A percentile compares a stretch with the other conserved stretches of the same genome.
Conservation (phyloP, 2,888 invertebrate genomes). For the Ferdinandea cuprea region DNA sequence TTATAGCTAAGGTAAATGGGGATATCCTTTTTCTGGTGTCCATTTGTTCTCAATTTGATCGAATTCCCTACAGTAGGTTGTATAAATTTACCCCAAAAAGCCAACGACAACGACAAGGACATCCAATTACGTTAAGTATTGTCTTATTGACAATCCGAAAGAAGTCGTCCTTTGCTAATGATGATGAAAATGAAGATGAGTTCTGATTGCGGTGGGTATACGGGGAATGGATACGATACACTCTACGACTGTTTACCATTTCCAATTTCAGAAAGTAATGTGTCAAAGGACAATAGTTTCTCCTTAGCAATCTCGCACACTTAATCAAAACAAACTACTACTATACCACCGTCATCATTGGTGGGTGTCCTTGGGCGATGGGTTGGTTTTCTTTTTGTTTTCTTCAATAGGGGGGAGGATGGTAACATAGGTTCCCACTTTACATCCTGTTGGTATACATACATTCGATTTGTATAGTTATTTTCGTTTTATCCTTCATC, state of each 20-base stretch:
- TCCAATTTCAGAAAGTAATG: conserved; percentile 25
- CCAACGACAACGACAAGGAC: conserved; percentile 16
- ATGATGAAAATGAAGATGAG: conserved; percentile 53
- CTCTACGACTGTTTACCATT: background rate
- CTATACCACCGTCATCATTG: conserved; percentile 11
- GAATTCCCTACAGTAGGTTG: conserved; percentile 25
- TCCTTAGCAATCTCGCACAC: conserved; percentile 50
- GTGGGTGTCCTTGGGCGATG: conserved; percentile 24
- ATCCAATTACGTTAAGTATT: conserved; percentile 62
- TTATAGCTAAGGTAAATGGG: conserved; percentile 21
- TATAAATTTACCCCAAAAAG: conserved; percentile 26
- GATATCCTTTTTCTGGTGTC: conserved; percentile 40
- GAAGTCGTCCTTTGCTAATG: conserved; percentile 42
- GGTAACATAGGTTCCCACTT: conserved; percentile 53
- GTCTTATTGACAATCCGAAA: conserved; percentile 35
- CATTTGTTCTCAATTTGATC: conserved; percentile 47
- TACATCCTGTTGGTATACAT: conserved; percentile 34
- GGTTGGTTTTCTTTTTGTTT: conserved; percentile 14
- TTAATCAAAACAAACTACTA: conserved; percentile 53
- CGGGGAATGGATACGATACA: background rate
- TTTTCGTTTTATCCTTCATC: conserved; percentile 39
- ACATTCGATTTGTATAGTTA: conserved; percentile 42
- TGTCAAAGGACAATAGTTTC: conserved; percentile 28
- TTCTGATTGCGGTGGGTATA: conserved; percentile 13
- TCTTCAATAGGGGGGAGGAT: background rate